Percentiles rank a stretch among this genome's conserved stretches.
These are phyloP conservation scores for rat (Rattus norvegicus) DNA, from an alignment of 2,113 vertebrate genomes.

Conservation along the genomic window DNA sequence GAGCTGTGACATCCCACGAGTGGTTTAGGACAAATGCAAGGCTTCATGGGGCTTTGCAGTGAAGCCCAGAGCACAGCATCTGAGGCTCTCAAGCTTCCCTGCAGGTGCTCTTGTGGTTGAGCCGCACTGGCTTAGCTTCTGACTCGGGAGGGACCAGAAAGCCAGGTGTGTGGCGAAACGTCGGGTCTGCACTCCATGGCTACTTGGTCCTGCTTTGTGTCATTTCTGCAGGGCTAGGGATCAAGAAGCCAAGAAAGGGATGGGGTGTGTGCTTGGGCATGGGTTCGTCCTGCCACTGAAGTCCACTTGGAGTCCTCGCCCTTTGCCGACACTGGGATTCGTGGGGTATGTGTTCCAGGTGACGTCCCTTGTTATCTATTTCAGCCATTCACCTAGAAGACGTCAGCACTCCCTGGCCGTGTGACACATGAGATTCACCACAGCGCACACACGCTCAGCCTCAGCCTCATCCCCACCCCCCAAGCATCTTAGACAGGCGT, in stretches of 20 bases:
- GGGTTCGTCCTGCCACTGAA: too few species aligned
- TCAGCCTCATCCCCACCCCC: neutral
- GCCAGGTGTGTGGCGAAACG: neutral
- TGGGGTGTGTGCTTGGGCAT: too few species aligned
- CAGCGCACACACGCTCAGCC: rapidly evolving
- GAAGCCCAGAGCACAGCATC: neutral
- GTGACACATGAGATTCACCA: too few species aligned
- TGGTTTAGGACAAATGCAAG: neutral
- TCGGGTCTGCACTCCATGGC: neutral
- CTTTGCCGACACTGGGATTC: too few species aligned
- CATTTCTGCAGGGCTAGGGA: neutral
- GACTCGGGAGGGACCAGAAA: neutral
- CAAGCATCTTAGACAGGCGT: neutral
- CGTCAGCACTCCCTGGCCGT: neutral
- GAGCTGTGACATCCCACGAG: neutral
- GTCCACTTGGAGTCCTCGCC: neutral
- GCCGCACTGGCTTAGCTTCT: neutral
- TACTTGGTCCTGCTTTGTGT: rapidly evolving
- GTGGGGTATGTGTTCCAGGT: rapidly evolving
- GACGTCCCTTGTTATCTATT: neutral
- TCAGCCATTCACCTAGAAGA: neutral
- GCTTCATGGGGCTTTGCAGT: neutral
- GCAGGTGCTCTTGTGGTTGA: rapidly evolving
- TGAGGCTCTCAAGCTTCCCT: too few species aligned
- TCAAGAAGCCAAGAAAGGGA: neutral